Conservation (phyloP, 2,113 vertebrate genomes). For the Hippopotamus amphibius region DNA sequence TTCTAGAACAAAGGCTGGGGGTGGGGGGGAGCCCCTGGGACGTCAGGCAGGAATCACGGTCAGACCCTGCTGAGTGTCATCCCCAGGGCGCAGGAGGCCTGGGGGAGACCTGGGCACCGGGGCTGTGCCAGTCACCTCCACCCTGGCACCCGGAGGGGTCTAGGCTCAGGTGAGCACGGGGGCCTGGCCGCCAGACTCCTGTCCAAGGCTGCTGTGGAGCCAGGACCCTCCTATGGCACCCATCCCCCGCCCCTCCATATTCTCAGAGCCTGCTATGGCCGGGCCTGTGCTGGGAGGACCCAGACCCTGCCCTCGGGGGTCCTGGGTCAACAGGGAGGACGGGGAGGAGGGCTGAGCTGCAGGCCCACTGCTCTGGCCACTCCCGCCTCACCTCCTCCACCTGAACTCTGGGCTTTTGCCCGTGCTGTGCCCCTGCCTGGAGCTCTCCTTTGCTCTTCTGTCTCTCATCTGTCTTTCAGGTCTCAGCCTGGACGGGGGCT, state of each 20-base stretch:
- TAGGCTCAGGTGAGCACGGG: too few species aligned
- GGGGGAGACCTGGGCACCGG: neutral
- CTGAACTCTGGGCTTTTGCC: too few species aligned
- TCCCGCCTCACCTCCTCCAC: neutral
- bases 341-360: too few species aligned
- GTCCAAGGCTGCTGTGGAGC: neutral
- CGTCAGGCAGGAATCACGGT: too few species aligned
- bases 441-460: fast-evolving
- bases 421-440: fast-evolving
- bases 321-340: neutral
- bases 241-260: neutral
- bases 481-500: neutral
- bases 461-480: neutral
- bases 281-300: neutral
- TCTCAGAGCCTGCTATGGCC: neutral
- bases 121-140: neutral
- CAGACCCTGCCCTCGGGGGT: fast-evolving
- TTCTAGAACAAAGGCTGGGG: neutral
- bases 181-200: neutral
- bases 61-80: neutral
- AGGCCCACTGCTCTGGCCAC: neutral
- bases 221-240: neutral
- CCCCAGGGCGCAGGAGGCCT: neutral
- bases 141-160: too few species aligned
- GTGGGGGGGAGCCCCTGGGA: fast-evolving